A percentile compares a stretch with the other conserved stretches of the same genome.
phyloP scores from a whole-genome alignment of 2,888 invertebrate genomes.

The Athrips mouffetella region DNA sequence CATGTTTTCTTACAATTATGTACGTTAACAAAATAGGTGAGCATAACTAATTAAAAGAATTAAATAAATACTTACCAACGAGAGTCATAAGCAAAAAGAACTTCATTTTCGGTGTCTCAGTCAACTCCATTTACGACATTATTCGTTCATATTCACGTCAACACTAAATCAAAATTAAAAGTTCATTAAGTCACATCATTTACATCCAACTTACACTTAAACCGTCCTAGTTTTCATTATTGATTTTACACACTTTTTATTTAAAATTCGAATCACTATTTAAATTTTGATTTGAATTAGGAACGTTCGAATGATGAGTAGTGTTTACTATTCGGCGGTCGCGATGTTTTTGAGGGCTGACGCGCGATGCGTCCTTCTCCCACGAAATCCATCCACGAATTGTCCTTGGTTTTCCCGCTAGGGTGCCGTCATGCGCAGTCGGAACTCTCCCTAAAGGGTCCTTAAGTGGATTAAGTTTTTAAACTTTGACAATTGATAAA shows the following conservation, averaged over 20 bases:
- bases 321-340: conserved; percentile 54
- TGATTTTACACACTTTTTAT: not conserved
- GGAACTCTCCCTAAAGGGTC: conserved; percentile 61
- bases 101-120: conserved; percentile 57
- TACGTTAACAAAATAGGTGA: too few relatives aligned
- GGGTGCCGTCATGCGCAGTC: conserved; percentile 70
- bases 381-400: conserved; percentile 46
- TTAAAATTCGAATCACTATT: conserved; percentile 14
- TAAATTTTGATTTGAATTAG: conserved; percentile 15
- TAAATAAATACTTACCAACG: conserved; percentile 55
- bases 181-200: conserved; percentile 44
- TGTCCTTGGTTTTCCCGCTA: conserved; percentile 73
- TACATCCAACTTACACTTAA: conserved; percentile 26
- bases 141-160: conserved; percentile 21
- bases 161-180: conserved; percentile 12
- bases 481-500: conserved; percentile 76
- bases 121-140: conserved; percentile 36
- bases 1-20: too few relatives aligned
- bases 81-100: conserved; percentile 55
- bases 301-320: conserved; percentile 23
- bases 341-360: conserved; percentile 41
- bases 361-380: conserved; percentile 42
- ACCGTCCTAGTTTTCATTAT: conserved; percentile 16
- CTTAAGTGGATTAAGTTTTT: conserved; percentile 76
- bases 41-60: not conserved